Conservation (phyloP, 23 tunicate genomes). For the Halocynthia roretzi region DNA sequence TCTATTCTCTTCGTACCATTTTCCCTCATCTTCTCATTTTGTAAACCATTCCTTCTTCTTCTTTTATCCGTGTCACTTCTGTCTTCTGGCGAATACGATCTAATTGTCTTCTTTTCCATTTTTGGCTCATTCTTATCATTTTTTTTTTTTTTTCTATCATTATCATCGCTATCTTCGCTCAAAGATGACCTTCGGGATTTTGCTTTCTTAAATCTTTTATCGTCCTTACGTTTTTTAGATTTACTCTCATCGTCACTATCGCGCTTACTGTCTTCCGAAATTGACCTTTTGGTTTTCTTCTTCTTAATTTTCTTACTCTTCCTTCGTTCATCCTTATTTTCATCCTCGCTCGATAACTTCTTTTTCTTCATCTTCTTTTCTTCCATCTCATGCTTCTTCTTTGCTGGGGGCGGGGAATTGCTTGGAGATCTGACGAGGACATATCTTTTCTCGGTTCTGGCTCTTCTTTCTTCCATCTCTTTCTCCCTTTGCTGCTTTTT, state of each 20-base stretch:
- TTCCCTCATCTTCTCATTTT: neutral
- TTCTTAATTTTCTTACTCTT: neutral
- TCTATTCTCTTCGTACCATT: neutral
- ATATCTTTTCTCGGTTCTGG: conserved; percentile 23
- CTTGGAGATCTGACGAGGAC: conserved; percentile 66
- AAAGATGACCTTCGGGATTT: too few relatives aligned
- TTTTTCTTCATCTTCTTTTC: conserved; percentile 35
- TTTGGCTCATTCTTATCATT: too few relatives aligned
- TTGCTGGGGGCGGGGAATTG: conserved; percentile 44
- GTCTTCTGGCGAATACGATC: neutral
- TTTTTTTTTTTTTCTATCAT: too few relatives aligned
- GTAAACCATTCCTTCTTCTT: too few relatives aligned
- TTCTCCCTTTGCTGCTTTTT: conserved; percentile 19
- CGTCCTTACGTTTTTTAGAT: too few relatives aligned
- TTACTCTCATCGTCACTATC: too few relatives aligned
- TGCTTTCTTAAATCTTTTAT: too few relatives aligned
- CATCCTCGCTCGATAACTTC: conserved; percentile 8
- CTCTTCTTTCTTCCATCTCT: conserved; percentile 13
- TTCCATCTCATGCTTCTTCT: conserved; percentile 18
- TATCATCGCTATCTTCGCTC: too few relatives aligned
- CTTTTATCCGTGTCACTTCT: neutral
- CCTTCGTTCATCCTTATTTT: neutral
- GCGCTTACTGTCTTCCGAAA: neutral
- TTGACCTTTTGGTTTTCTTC: neutral
- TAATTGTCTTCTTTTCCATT: neutral